Evolutionary conservation across 2,888 invertebrate genomes (phyloP).

Genomic region (Opisthograptis luteolata): DNA sequence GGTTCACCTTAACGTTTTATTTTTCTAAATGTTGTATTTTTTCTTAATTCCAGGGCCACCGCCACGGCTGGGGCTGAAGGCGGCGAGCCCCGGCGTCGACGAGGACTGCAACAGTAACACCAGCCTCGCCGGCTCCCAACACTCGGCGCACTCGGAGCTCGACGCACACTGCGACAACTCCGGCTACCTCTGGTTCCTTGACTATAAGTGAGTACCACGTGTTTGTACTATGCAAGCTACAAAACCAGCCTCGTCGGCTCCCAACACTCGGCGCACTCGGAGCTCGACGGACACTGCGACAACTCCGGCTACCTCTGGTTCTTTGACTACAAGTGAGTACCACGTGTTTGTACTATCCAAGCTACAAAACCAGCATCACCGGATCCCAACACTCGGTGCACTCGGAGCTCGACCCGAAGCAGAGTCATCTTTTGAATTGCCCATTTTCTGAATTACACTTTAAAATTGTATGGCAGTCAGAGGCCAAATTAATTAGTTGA

Average conservation of each 20-base stretch:
- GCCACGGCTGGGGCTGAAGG: constrained; percentile 82
- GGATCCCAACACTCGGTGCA: too few relatives aligned
- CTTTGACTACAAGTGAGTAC: constrained; percentile 91
- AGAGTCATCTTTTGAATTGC: too few relatives aligned
- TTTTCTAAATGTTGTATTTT: not conserved
- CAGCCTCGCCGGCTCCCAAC: constrained; percentile 79
- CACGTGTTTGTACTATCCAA: not conserved
- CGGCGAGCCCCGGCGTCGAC: constrained; percentile 80
- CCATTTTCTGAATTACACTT: too few relatives aligned
- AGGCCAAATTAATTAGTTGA: not conserved
- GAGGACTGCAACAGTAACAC: constrained; percentile 83
- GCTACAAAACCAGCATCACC: too few relatives aligned
- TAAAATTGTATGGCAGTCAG: too few relatives aligned
- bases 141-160: constrained; percentile 76
- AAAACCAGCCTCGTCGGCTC: constrained; percentile 81
- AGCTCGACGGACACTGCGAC: constrained; percentile 85
- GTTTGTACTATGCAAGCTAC: constrained; percentile 6
- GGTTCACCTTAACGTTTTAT: too few relatives aligned
- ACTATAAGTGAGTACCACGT: constrained; percentile 88
- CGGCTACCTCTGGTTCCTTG: constrained; percentile 96
- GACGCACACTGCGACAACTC: constrained; percentile 89
- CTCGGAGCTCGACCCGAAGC: too few relatives aligned
- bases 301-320: constrained; percentile 97
- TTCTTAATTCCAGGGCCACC: constrained; percentile 76
- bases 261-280: constrained; percentile 77